These are phyloP conservation scores for Erpornis zantholeuca DNA, from an alignment of 2,113 vertebrate species.

Conservation along the genomic window DNA sequence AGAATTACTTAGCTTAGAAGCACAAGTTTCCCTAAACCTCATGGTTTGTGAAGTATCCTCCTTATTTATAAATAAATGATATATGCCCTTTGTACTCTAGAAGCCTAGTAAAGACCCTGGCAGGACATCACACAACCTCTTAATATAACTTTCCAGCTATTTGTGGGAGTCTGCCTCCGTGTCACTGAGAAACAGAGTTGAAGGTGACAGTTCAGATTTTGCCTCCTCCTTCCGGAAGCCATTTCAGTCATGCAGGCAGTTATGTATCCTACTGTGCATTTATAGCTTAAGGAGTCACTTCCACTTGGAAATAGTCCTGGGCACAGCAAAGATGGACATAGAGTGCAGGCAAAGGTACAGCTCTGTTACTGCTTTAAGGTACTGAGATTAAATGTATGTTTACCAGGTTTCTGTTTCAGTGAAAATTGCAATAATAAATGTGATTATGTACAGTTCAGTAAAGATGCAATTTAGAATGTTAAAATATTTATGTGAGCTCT, in stretches of 20 bases:
- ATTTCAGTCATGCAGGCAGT: background rate
- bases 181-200: conserved; percentile 33
- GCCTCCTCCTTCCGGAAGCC: conserved; percentile 56
- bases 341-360: background rate
- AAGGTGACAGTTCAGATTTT: conserved; percentile 50
- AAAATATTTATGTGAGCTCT: conserved; percentile 31
- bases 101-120: conserved; percentile 50
- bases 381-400: background rate
- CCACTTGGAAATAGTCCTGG: background rate
- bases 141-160: conserved; percentile 56
- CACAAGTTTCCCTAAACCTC: background rate
- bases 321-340: background rate
- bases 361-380: background rate
- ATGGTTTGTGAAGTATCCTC: background rate
- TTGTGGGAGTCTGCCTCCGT: conserved; percentile 39
- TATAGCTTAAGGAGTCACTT: conserved; percentile 32
- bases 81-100: conserved; percentile 26
- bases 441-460: background rate
- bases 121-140: conserved; percentile 58
- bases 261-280: background rate
- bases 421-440: background rate
- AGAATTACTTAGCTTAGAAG: background rate
- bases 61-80: conserved; percentile 51
- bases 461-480: conserved; percentile 10
- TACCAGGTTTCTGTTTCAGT: background rate